Base-by-base conservation (phyloP, 2,113 vertebrate species). In the Nyctereutes procyonoides region DNA sequence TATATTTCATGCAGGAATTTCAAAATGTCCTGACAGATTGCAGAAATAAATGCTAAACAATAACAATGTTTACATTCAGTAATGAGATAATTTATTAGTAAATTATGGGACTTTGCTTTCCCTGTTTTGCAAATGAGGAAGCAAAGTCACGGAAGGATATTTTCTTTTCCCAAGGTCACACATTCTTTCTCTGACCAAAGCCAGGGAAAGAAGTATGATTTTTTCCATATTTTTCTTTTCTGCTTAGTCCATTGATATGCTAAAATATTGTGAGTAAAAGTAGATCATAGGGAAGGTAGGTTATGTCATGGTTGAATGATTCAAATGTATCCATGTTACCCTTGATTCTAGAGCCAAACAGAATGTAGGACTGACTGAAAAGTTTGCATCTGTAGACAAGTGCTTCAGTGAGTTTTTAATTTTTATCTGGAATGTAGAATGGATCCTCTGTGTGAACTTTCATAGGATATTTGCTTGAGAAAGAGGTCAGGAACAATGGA, bases 21-120 rank as follows among this genome's bases (percentile, higher is more conserved):
- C 96, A 96, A 84, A 96, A 93, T 28, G 32, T 96, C 56, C 95
- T 95, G 94, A 96, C 96, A 97, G 96, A 97, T 96, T 96, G 95
- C 51, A 74, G 89, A 96, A 98, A 96, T 95, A 95, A 93, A 94
- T 81, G 87, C 88, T 96, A 95, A 95, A 97, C 84, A 92, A 93
- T 96, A 62, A 58, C 93, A 92, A 28, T 97, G 93, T 96, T 98
- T 97, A 96, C 35, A 60, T 8, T 96, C 90, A 58, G 88, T 97
- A 96, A 96, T 96, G 90, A 96, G 96, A 93, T 90, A 95, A 98
- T 97, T 97, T 97, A 96, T 98, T 96, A 94, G 95, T 95, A 96
- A 97, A 88, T 96, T 83, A 96, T 90, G 48, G 67, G 53, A 96
- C 85, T 94, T 94, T 79, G 85, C 60, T 94, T 88, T 88, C 55